phyloP scores from a whole-genome alignment of 1,140 invertebrate species.

The Sminthurides bifidus region DNA sequence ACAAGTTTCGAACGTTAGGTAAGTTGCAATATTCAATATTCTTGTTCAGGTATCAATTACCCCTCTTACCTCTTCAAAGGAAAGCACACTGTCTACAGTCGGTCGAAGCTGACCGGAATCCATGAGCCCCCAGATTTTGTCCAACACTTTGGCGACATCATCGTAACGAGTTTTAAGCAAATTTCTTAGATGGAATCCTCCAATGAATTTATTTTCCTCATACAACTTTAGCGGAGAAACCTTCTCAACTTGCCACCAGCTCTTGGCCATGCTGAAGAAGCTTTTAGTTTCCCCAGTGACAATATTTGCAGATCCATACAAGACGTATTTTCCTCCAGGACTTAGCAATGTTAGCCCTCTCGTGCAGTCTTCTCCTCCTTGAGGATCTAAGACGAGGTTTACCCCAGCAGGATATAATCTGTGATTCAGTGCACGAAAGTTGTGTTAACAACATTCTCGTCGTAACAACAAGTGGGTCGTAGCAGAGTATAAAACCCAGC shows the following conservation, averaged over 20 bases:
- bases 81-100: conserved; percentile 69
- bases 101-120: conserved; percentile 64
- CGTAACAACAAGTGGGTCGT: no score
- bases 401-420: conserved; percentile 46
- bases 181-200: conserved; percentile 71
- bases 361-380: conserved; percentile 78
- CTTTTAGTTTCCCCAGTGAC: conserved; percentile 79
- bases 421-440: neutral
- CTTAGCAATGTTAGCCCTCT: conserved; percentile 69
- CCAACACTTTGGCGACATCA: conserved; percentile 54
- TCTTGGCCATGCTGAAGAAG: conserved; percentile 57
- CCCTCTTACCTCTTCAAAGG: conserved; percentile 63
- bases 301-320: conserved; percentile 74
- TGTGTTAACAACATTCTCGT: neutral
- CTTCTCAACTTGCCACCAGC: conserved; percentile 87
- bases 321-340: conserved; percentile 77
- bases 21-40: conserved; percentile 3
- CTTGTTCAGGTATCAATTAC: neutral
- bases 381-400: conserved; percentile 74
- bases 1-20: neutral
- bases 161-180: conserved; percentile 61
- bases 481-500: neutral
- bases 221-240: conserved; percentile 74
- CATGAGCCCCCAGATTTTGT: conserved; percentile 62
- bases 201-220: conserved; percentile 74